Evolutionary conservation across 2,797 vertebrate species (phyloP).

Genomic region (Thripadectes ignobilis): DNA sequence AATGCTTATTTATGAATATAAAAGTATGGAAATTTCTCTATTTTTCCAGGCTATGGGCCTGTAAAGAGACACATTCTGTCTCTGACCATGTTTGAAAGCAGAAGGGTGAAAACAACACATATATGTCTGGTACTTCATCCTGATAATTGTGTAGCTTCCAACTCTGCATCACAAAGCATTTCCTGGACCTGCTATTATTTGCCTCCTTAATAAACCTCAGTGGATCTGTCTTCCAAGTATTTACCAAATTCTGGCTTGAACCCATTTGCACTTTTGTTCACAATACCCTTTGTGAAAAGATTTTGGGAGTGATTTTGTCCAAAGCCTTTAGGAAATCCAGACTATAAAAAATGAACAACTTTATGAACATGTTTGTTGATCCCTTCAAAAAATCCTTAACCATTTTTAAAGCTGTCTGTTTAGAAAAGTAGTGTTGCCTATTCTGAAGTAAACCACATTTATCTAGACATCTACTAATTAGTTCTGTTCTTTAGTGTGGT

Average conservation of each 20-base stretch:
- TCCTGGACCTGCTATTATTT: background rate
- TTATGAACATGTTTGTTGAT: background rate
- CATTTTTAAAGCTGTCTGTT: background rate
- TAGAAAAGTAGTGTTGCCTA: background rate
- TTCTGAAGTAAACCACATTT: background rate
- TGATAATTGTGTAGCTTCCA: background rate
- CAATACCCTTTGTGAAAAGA: background rate
- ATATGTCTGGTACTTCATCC: background rate
- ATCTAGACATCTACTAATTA: background rate
- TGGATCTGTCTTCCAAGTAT: background rate
- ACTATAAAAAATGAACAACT: background rate
- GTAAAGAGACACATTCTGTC: background rate
- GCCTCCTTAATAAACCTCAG: background rate
- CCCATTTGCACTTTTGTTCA: background rate
- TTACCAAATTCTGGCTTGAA: background rate
- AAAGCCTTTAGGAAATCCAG: background rate
- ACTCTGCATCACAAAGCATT: background rate
- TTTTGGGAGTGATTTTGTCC: background rate
- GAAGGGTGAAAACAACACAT: background rate
- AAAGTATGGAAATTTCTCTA: background rate
- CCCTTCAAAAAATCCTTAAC: accelerated
- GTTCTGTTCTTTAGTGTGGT: background rate
- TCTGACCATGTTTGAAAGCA: background rate
- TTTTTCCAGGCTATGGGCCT: background rate
- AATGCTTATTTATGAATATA: background rate